Base-by-base conservation (phyloP, 37 sponge, comb jelly and placozoan species). In the Halichondria panicea region DNA sequence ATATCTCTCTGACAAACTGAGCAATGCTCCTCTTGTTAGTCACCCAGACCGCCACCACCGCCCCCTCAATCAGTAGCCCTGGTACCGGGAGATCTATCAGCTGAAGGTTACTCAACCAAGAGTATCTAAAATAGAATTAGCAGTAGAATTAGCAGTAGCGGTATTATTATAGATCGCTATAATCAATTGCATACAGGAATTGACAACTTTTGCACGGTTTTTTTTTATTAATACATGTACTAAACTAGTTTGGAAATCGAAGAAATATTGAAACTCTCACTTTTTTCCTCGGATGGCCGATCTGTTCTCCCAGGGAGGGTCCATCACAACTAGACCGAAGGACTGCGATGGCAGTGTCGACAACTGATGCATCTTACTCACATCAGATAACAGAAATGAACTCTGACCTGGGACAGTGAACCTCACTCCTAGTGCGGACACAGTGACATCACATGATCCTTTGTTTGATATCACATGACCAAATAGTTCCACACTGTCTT, bases 281-380 rank as follows among this genome's bases (percentile, higher is more conserved):
- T 81, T 84, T 30, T 62, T 70, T 43, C 71, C 60, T 81, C 92
- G 63, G 28, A 67, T 80, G 27, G 75, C 83, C 19, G 92, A 91
- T 28, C 79, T 65, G 32, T 91, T 91, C 40, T 72, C 83, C 92
- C 92, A 91, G 0, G 92, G 92, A 30, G 92, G 92, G 74, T 91
- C 92, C 31, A 91, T 63, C 7, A 91, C 84, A 53, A 87, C 60
- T 25, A 82, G 46, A 57, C 85, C 63, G 50, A 75, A 91, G 18
- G 22, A 50, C 43, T 7, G 22, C 22, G 7, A 3, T 27, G 56
- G 25, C 25, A 7, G 25, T 54, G 27, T 11, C n/a, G n/a, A n/a
- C n/a, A n/a, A n/a, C n/a, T n/a, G n/a, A n/a, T n/a, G n/a, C n/a
- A 85, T 34, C 46, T 71, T 13, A 64, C 57, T 38, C 2, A 83